These are phyloP conservation scores for Pygmarrhopalites habei DNA, from an alignment of 1,140 invertebrate genomes.

Conservation along the genomic window DNA sequence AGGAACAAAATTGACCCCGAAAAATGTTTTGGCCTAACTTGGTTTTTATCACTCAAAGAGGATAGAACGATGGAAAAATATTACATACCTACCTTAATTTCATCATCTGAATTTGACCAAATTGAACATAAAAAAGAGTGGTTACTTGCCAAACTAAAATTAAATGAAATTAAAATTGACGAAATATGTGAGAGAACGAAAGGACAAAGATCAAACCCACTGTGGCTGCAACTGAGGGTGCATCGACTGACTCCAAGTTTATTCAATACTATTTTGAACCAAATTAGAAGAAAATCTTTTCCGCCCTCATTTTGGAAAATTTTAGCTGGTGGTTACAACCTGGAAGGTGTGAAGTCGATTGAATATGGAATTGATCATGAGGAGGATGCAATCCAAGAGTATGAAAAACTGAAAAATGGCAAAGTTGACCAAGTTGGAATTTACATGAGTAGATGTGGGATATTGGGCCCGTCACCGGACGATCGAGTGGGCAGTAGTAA, in stretches of 20 bases:
- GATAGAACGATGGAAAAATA: too few relatives aligned
- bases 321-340: background rate
- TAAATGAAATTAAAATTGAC: too few relatives aligned
- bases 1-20: too few relatives aligned
- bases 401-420: background rate
- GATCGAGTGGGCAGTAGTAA: background rate
- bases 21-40: too few relatives aligned
- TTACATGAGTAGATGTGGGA: background rate
- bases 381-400: background rate
- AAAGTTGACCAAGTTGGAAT: background rate
- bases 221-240: background rate
- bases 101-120: too few relatives aligned
- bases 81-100: background rate
- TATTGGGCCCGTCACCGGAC: background rate
- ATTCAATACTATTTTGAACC: too few relatives aligned
- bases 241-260: too few relatives aligned
- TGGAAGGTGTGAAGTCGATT: background rate
- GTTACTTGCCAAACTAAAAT: too few relatives aligned
- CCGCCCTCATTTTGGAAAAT: too few relatives aligned
- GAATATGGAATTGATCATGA: conserved; percentile 1
- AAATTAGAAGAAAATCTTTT: too few relatives aligned
- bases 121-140: too few relatives aligned
- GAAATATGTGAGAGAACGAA: background rate
- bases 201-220: background rate
- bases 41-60: too few relatives aligned